Evolutionary conservation across 1,140 invertebrate genomes (phyloP), one percentile per base, ranked within the genome.

Genomic region (Caenorhabditis elegans): DNA sequence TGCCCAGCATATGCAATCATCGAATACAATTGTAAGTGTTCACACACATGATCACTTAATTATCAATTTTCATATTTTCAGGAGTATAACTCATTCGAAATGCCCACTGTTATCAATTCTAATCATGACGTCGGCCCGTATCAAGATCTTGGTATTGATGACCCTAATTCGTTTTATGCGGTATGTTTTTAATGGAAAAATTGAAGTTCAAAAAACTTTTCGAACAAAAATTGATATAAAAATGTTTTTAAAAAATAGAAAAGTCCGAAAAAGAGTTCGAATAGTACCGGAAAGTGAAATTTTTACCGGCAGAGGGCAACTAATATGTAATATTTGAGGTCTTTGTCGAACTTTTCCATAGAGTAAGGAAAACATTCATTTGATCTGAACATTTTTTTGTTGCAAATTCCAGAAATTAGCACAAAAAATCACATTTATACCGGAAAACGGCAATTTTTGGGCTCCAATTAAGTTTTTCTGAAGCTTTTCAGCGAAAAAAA

Each of bases 81-180:
- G 60, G 34, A 39, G n/a, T 70, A 70, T 34, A 70, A 70, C n/a
- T 39, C 60, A 15, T 70, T 70, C 60, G 60, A 70, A n/a, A 70
- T 70, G 60, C 60, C 60, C 3, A 70, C 60, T 3, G 60, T 70
- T 11, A 39, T 70, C 5, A 70, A 17, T n/a, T 8, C 26, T 17
- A 39, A 5, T 39, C 5, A 17, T 5, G 60, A 70, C 8, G 34
- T 13, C 34, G 28, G 34, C 5, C 34, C 34, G 43, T 70, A 39
- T 70, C 60, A 70, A 43, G 60, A 70, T n/a, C 34, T 70, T 10
- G 60, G 60, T 11, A 70, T 43, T 22, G 34, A 43, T 19, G 60
- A 70, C 39, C 60, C 60, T 2, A 39, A 70, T 10, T 70, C 60
- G 8, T 70, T 19, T 11, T 70, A 70, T 22, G 60, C 60, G 6